Evolutionary conservation across 2,113 vertebrate genomes (phyloP).

Genomic region (Hippocampus barbouri): DNA sequence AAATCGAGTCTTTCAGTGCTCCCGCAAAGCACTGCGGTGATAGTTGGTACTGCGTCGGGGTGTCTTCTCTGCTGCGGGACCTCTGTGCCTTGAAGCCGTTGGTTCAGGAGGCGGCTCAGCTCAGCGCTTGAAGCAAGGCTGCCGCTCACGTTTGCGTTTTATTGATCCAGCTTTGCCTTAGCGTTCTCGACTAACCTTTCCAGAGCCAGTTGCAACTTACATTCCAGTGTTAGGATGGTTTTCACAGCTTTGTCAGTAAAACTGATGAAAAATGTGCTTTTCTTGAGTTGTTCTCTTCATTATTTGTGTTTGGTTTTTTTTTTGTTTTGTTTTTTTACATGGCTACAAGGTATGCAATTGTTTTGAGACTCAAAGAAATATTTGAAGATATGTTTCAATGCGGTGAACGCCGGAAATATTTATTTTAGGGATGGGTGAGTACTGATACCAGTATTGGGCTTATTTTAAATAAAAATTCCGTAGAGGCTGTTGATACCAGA

Average conservation of each 20-base stretch:
- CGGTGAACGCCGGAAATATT: too few relatives aligned
- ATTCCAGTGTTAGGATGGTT: constrained; percentile 36
- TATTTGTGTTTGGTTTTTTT: not conserved
- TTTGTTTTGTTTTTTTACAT: constrained; percentile 2
- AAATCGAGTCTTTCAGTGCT: constrained; percentile 82
- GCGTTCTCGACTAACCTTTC: constrained; percentile 44
- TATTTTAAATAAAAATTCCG: too few relatives aligned
- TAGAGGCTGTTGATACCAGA: too few relatives aligned
- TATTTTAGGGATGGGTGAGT: too few relatives aligned
- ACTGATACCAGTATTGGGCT: too few relatives aligned
- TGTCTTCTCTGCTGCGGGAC: constrained; percentile 72
- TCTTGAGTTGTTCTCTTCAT: not conserved
- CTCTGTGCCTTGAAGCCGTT: constrained; percentile 70
- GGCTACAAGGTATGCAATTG: not conserved
- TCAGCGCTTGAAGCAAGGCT: constrained; percentile 64
- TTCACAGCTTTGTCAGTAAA: constrained; percentile 25
- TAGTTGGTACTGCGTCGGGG: constrained; percentile 76
- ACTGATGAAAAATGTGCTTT: constrained; percentile 15
- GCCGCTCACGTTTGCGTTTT: constrained; percentile 16
- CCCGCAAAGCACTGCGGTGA: constrained; percentile 66
- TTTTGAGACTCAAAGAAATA: too few relatives aligned
- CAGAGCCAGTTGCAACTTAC: not conserved
- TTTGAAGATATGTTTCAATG: too few relatives aligned
- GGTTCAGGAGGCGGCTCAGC: constrained; percentile 75
- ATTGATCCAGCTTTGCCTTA: constrained; percentile 16